These are phyloP conservation scores for Oreamnos americanus DNA, from an alignment of 2,113 vertebrate species.

Conservation along the genomic window DNA sequence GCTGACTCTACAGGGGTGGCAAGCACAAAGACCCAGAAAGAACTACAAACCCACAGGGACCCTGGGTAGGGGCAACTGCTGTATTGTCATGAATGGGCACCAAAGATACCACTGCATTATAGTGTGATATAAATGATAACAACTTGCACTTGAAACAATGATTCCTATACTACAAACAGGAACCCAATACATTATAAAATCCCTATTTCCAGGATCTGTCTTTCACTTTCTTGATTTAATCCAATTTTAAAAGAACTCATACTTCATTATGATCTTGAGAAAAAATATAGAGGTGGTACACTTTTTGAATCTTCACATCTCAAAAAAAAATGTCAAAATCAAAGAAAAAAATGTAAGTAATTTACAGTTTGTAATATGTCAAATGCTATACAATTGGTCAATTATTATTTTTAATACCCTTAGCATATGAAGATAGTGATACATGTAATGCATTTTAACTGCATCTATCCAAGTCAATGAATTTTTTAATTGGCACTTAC, in stretches of 20 bases:
- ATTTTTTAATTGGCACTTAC: conserved; percentile 34
- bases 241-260: background rate
- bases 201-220: background rate
- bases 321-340: background rate
- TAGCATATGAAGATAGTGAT: background rate
- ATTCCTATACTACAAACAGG: background rate
- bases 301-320: background rate
- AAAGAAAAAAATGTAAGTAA: background rate
- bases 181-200: background rate
- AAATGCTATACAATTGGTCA: background rate
- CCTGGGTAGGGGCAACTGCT: background rate
- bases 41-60: background rate
- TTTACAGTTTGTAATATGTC: background rate
- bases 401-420: background rate
- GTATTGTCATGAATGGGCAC: background rate
- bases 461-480: background rate
- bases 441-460: background rate
- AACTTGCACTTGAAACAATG: background rate
- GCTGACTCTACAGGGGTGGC: background rate
- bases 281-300: background rate
- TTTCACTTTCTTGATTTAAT: background rate
- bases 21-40: background rate
- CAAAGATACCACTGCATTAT: background rate
- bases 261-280: background rate
- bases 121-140: background rate